These are phyloP conservation scores for Brachystomella parvula DNA, from an alignment of 1,140 invertebrate species.

Conservation along the genomic window DNA sequence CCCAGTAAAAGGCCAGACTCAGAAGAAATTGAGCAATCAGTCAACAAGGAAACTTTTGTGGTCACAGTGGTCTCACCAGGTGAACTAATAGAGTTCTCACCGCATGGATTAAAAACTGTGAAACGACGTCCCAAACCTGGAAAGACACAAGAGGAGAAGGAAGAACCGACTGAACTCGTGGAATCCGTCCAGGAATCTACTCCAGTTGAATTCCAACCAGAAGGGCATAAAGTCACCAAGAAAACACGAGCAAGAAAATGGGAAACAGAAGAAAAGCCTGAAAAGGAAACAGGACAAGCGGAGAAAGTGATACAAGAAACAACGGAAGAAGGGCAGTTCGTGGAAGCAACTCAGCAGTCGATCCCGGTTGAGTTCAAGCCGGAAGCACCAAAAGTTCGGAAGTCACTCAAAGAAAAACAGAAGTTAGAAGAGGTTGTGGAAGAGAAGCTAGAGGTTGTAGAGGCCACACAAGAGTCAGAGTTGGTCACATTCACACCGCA, in stretches of 20 bases:
- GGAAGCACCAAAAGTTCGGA: no score
- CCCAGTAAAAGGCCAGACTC: background rate
- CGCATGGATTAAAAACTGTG: background rate
- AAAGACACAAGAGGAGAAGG: background rate
- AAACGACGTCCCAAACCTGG: background rate
- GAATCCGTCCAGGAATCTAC: background rate
- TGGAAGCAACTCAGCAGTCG: background rate
- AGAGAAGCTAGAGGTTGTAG: background rate
- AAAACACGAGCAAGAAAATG: background rate
- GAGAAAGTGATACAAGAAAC: constrained; percentile 13
- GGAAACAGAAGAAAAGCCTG: background rate
- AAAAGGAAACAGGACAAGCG: background rate
- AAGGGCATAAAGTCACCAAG: no score
- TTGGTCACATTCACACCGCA: background rate
- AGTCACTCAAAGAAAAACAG: no score
- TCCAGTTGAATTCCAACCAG: background rate
- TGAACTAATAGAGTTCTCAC: background rate
- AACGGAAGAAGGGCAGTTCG: constrained; percentile 2
- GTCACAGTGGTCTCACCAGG: background rate
- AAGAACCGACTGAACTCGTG: background rate
- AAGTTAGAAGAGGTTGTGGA: background rate
- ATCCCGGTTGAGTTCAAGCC: background rate
- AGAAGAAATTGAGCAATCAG: background rate
- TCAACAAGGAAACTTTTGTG: background rate
- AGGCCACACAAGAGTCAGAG: background rate